Percentiles rank a stretch among this genome's conserved stretches.
phyloP scores from a whole-genome alignment of 1,140 invertebrate species.

The Macrocentrus cingulum region DNA sequence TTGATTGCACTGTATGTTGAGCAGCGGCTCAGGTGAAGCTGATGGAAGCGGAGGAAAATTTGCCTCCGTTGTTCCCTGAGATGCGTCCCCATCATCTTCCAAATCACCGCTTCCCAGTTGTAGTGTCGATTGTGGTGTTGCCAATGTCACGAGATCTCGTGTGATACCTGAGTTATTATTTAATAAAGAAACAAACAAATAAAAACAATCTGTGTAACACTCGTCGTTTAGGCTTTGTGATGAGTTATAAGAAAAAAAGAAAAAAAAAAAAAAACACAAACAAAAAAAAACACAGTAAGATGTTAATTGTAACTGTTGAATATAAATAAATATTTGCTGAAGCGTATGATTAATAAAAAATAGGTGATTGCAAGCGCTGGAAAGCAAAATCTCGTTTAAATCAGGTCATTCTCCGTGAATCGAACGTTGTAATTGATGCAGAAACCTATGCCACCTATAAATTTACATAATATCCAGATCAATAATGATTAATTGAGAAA shows the following conservation, averaged over 20 bases:
- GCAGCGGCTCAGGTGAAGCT: conserved; percentile 51
- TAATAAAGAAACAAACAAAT: conserved; percentile 28
- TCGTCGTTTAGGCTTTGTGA: neutral
- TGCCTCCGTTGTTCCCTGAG: conserved; percentile 49
- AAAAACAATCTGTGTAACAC: conserved; percentile 23
- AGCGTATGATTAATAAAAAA: conserved; percentile 15
- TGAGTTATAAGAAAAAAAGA: too few relatives aligned
- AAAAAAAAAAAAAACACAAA: too few relatives aligned
- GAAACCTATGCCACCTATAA: too few relatives aligned
- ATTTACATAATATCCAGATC: too few relatives aligned
- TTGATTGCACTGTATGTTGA: conserved; percentile 46
- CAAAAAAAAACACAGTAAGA: too few relatives aligned
- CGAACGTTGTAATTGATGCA: conserved; percentile 8
- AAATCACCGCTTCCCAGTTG: conserved; percentile 51
- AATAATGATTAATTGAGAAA: too few relatives aligned
- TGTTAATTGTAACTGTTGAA: neutral
- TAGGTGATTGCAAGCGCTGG: conserved; percentile 25
- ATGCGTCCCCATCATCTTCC: conserved; percentile 55
- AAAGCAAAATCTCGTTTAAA: conserved; percentile 12
- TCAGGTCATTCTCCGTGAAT: conserved; percentile 32
- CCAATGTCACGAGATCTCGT: conserved; percentile 57
- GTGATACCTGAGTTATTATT: conserved; percentile 57
- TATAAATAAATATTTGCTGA: conserved; percentile 6
- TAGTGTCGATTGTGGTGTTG: conserved; percentile 49
- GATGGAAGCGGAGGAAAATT: conserved; percentile 52